Evolutionary conservation across 1,140 invertebrate genomes (phyloP).

Genomic region (Lethrus apterus): DNA sequence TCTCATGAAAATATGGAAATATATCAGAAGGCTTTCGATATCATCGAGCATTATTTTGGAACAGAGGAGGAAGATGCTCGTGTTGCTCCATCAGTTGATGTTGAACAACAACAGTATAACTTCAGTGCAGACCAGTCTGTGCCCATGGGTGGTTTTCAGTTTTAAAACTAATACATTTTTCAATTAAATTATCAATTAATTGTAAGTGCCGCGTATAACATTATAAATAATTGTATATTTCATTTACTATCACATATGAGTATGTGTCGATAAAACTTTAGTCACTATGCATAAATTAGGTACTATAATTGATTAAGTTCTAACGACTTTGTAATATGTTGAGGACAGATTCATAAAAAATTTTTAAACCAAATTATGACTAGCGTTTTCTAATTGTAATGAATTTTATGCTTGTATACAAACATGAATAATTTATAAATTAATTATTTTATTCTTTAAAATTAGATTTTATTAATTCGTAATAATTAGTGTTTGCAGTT

Average conservation of each 20-base stretch:
- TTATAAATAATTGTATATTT: constrained; percentile 14
- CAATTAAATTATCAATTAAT: constrained; percentile 14
- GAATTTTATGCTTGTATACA: constrained; percentile 25
- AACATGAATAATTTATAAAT: too few relatives aligned
- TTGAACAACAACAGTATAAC: constrained; percentile 68
- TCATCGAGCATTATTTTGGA: constrained; percentile 93
- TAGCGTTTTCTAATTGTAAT: too few relatives aligned
- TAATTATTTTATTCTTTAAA: too few relatives aligned
- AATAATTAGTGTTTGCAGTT: not conserved
- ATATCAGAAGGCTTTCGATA: constrained; percentile 92
- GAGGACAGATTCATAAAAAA: too few relatives aligned
- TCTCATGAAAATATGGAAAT: constrained; percentile 95
- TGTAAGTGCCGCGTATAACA: constrained; percentile 13
- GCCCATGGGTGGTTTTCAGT: constrained; percentile 71
- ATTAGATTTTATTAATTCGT: too few relatives aligned
- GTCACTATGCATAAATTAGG: too few relatives aligned
- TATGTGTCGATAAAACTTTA: constrained; percentile 13
- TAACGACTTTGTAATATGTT: too few relatives aligned
- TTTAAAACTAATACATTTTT: constrained; percentile 45
- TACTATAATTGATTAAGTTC: too few relatives aligned
- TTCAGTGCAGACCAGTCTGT: constrained; percentile 65
- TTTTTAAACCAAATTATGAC: too few relatives aligned
- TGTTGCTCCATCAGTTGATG: constrained; percentile 71
- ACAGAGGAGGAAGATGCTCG: constrained; percentile 83
- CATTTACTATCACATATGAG: constrained; percentile 11